These are phyloP conservation scores for Melanophora roralis DNA, from an alignment of 2,888 invertebrate genomes.

Conservation along the genomic window DNA sequence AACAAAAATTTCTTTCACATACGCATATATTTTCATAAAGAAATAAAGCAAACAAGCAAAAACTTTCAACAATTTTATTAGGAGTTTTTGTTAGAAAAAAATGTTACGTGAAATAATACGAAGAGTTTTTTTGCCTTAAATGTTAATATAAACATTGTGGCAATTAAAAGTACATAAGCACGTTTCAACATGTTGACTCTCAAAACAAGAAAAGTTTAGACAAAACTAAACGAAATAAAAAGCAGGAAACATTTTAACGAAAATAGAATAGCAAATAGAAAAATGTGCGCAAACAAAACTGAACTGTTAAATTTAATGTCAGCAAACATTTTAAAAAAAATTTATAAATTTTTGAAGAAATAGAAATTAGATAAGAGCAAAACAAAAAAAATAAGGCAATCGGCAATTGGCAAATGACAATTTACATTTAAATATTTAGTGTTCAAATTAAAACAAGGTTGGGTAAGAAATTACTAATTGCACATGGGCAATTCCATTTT, in stretches of 20 bases:
- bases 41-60: not conserved
- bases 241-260: not conserved
- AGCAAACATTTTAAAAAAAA: not conserved
- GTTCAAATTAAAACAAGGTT: no score
- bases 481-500: no score
- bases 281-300: not conserved
- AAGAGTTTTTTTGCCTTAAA: not conserved
- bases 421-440: no score
- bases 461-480: no score
- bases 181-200: constrained; percentile 32
- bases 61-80: not conserved
- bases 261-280: not conserved
- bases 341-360: not conserved
- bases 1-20: not conserved
- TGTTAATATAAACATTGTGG: constrained; percentile 4
- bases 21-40: not conserved
- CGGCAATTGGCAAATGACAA: no score
- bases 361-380: no score
- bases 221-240: not conserved
- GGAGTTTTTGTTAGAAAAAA: constrained; percentile 8
- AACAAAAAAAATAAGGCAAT: no score
- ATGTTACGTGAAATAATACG: not conserved
- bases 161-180: constrained; percentile 33
- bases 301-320: constrained; percentile 7
- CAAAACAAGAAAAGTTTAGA: constrained; percentile 19